These are phyloP conservation scores for Cnemophilus loriae DNA, from an alignment of 2,113 vertebrate genomes.

Conservation along the genomic window DNA sequence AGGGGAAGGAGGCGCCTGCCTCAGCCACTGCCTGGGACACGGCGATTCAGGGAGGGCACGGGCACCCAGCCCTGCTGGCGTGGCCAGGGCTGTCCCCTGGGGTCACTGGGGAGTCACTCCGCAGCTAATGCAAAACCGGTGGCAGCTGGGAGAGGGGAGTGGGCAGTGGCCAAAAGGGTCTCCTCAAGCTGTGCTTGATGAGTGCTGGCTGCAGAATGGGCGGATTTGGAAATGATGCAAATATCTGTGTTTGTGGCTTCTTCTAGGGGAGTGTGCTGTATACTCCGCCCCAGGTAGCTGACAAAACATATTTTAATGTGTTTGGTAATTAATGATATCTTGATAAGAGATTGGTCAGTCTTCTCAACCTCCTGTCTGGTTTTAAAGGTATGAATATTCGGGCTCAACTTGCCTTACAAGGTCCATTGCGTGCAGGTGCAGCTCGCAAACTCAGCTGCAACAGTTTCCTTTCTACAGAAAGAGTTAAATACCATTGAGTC, in stretches of 20 bases:
- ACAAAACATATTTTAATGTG: background rate
- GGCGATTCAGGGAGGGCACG: background rate
- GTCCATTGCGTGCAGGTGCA: background rate
- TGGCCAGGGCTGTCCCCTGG: background rate
- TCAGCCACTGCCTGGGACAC: background rate
- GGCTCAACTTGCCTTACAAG: background rate
- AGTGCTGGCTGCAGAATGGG: background rate
- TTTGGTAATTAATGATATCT: background rate
- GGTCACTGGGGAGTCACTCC: background rate
- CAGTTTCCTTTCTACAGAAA: background rate
- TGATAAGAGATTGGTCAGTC: background rate
- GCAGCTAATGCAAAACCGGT: background rate
- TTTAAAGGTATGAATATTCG: background rate
- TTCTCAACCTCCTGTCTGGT: background rate
- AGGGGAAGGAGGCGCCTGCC: background rate
- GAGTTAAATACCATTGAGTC: background rate
- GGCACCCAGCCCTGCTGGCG: background rate
- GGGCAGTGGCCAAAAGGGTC: rapidly evolving
- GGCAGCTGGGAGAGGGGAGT: background rate
- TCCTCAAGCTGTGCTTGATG: background rate
- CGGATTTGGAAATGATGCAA: background rate
- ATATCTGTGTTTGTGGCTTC: background rate
- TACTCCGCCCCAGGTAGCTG: rapidly evolving
- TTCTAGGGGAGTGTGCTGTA: background rate
- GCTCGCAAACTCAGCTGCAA: background rate